Evolutionary conservation across 1,140 invertebrate genomes (phyloP), one percentile per base, ranked within the genome.

Genomic region (Aphaenogaster ashmeadi): DNA sequence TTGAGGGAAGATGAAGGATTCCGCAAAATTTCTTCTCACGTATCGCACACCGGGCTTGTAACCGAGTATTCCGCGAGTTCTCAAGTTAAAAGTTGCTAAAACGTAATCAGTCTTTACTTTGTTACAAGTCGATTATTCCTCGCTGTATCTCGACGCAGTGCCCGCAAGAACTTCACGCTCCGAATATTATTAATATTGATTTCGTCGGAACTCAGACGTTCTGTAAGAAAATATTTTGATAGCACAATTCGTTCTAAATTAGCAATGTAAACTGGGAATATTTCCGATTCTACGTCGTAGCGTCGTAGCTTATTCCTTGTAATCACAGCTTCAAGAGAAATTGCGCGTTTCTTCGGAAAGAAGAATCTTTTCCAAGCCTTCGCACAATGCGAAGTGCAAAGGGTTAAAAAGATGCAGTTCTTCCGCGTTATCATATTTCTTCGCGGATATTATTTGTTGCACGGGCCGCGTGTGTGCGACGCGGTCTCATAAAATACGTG

Each of bases 401-500:
- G 27, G 69, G 33, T 84, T 84, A 84, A 84, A 84, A 75, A 74
- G 80, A 60, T 56, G 80, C 27, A 52, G 69, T 60, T 75, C 54
- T 44, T 18, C 41, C 7, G 38, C 18, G 41, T 58, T 67, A 67
- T 83, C 79, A 72, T 84, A 84, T 84, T 84, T 74, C 80, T 74
- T 21, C 38, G 36, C 41, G n/a, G 54, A 74, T 75, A 60, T 84
- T 84, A 84, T 84, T 84, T 75, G 69, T 84, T 84, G 38, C 69
- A 8, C 41, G 18, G n/a, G 18, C 80, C 41, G 66, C 41, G 41
- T 69, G 66, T 74, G 27, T 18, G 27, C 67, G n/a, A 60, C 79
- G 79, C 66, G 54, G 66, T 72, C 50, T 62, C 69, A 71, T 84
- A 75, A 84, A 84, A 84, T 84, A 84, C 69, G 69, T 44, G 69